These are phyloP conservation scores for Salvelinus alpinus DNA, from an alignment of 2,113 vertebrate species.

Conservation along the genomic window DNA sequence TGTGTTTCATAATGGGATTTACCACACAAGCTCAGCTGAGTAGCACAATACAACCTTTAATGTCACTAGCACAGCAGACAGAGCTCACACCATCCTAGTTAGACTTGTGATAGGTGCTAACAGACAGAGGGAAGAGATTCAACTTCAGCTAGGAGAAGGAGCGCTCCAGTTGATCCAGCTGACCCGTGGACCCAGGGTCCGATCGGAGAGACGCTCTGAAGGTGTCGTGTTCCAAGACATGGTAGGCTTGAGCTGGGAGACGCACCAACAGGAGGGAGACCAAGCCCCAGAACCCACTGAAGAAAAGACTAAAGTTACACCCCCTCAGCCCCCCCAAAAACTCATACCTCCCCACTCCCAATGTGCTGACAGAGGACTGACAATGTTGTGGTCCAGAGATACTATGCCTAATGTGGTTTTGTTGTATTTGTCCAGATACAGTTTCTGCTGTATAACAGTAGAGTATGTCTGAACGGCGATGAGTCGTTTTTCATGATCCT, in stretches of 20 bases:
- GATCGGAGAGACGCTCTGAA: not conserved
- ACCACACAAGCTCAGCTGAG: too few relatives aligned
- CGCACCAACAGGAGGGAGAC: constrained; percentile 23
- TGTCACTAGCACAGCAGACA: not conserved
- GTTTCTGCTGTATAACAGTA: not conserved
- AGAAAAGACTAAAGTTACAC: not conserved
- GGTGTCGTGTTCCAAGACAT: constrained; percentile 23
- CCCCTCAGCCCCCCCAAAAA: not conserved
- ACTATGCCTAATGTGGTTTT: not conserved
- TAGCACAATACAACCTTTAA: not conserved
- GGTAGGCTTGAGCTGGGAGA: constrained; percentile 46
- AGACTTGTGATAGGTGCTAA: not conserved
- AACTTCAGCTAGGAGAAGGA: not conserved
- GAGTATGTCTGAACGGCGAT: not conserved
- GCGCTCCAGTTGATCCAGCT: not conserved
- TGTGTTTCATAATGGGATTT: too few relatives aligned
- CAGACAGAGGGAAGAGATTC: constrained; percentile 1
- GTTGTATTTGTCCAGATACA: not conserved
- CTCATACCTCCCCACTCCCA: not conserved
- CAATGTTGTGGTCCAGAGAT: not conserved
- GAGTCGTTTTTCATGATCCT: not conserved
- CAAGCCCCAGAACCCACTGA: not conserved
- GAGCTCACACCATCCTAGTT: not conserved
- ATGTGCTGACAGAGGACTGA: not conserved
- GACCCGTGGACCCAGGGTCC: not conserved